Percentiles rank a stretch among this genome's conserved stretches.
phyloP scores from a whole-genome alignment of 2,797 vertebrate species.

The Heterohyrax brucei region DNA sequence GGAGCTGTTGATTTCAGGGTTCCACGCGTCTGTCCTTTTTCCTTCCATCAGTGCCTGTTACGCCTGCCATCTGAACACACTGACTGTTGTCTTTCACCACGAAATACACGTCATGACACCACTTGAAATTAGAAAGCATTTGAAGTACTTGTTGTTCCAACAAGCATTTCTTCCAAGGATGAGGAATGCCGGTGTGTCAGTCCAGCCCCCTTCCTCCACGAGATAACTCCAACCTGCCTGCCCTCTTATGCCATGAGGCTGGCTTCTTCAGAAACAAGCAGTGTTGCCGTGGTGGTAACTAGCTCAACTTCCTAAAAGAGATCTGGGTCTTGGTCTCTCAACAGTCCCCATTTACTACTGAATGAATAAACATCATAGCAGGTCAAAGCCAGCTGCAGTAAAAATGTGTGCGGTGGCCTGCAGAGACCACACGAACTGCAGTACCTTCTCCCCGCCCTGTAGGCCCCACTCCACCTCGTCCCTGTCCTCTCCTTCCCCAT shows the following conservation, averaged over 20 bases:
- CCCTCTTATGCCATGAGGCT: fast-evolving
- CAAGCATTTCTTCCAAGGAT: background rate
- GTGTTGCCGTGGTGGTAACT: background rate
- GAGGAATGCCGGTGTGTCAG: background rate
- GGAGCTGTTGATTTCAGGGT: fast-evolving
- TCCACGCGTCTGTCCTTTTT: background rate
- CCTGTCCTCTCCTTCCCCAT: no score
- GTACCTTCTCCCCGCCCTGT: background rate
- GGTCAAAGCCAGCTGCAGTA: background rate
- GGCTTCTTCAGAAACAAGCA: background rate
- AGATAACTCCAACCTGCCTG: background rate
- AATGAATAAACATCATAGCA: background rate
- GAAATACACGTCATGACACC: background rate
- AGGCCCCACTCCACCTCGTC: background rate
- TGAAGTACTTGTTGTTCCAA: background rate
- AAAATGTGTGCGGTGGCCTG: background rate
- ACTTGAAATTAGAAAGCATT: constrained; percentile 53
- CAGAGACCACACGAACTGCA: background rate
- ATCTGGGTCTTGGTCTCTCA: background rate
- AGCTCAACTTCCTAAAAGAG: background rate
- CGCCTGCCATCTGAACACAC: background rate
- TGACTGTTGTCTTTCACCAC: background rate
- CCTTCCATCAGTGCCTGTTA: background rate
- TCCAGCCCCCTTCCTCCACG: background rate
- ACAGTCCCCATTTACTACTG: background rate